Base-by-base conservation (phyloP, 2,888 invertebrate genomes). In the Eristalis tenax region DNA sequence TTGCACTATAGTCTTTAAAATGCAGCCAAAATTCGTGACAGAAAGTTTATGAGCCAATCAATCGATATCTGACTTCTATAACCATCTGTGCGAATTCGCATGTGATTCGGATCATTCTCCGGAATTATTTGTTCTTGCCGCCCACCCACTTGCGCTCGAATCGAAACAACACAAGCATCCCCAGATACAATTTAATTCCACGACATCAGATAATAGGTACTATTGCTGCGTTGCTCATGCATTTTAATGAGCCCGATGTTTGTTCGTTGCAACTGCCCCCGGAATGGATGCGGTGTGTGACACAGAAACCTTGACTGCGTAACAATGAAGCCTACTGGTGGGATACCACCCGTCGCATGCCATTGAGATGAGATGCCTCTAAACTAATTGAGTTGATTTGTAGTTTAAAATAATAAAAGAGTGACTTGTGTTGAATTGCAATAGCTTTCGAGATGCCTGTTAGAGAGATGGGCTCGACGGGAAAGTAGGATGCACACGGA, bases 351-450 rank as follows among this genome's bases (percentile, higher is more conserved):
- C 80, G 28, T 69, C 56, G 35, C 63, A 32, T 65, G 35, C 71
- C 50, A 77, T 61, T 43, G 43, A 35, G 13, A 22, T 10, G 15
- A 6, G 69, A 59, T 57, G 23, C 38, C 11, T 50, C 40, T 50
- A 50, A 76, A 66, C 76, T 65, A 76, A 82, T 76, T 82, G 28
- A 61, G 43, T 71, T 71, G 80, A 71, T 80, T 84, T 57, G 71
- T 70, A 57, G 76, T 76, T 80, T 63, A 1, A 77, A 69, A 69
- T 84, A 84, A 84, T 84, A 80, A 80, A 73, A 68, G 70, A 63
- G 77, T 79, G 83, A 65, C 66, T 70, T 83, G 78, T 59, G 64
- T 65, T 78, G 77, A 50, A 83, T 75, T 79, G 70, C 65, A 50
- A 57, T 75, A 50, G 50, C 1, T 50, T 50, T 50, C 18, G 18